Conservation (phyloP, 2,888 invertebrate genomes). For the Fabriciana adippe region DNA sequence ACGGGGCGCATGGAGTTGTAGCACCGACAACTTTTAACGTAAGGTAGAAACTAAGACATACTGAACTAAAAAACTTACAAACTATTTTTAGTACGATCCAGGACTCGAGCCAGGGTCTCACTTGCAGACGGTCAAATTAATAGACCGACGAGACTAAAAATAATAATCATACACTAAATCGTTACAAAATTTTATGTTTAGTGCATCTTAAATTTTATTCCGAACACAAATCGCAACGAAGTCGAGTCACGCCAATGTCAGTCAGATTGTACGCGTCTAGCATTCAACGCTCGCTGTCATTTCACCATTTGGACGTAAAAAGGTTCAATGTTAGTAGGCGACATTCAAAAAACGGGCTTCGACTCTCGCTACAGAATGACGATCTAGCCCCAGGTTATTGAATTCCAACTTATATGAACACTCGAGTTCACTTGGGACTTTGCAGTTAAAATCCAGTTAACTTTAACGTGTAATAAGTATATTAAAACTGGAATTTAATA, state of each 20-base stretch:
- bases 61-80: too few relatives aligned
- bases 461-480: too few relatives aligned
- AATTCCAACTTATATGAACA: background rate
- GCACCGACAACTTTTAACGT: too few relatives aligned
- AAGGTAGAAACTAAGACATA: too few relatives aligned
- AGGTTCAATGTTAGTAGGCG: constrained; percentile 46
- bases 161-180: too few relatives aligned
- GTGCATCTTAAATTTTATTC: constrained; percentile 39
- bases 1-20: too few relatives aligned
- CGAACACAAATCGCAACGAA: constrained; percentile 39
- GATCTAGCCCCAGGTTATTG: background rate
- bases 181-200: background rate
- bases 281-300: constrained; percentile 56
- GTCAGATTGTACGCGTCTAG: constrained; percentile 51
- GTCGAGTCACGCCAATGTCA: constrained; percentile 68
- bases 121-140: too few relatives aligned
- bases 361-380: background rate
- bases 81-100: too few relatives aligned
- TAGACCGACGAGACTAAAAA: too few relatives aligned
- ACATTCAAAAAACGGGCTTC: constrained; percentile 25
- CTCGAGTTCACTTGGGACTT: background rate
- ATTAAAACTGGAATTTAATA: too few relatives aligned
- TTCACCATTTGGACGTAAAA: constrained; percentile 52
- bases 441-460: too few relatives aligned
- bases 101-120: too few relatives aligned